phyloP scores from a whole-genome alignment of 2,113 vertebrate species.

The Gracilinanus agilis region DNA sequence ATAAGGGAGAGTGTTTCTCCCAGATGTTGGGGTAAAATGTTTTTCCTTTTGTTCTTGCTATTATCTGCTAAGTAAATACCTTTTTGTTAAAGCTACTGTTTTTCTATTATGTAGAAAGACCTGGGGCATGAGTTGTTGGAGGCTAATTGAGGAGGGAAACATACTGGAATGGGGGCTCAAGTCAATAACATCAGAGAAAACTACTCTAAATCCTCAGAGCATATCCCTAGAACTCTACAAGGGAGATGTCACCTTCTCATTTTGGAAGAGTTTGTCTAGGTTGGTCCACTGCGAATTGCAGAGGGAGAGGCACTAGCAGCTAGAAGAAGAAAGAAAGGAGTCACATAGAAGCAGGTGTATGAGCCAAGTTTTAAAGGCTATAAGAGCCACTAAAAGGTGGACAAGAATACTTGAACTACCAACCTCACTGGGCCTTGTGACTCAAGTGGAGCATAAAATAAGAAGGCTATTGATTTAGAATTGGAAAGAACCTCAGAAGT shows the following conservation, averaged over 20 bases:
- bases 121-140: too few species aligned
- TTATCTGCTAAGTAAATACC: neutral
- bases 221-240: neutral
- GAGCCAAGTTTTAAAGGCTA: neutral
- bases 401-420: neutral
- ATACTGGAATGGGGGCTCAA: neutral
- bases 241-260: neutral
- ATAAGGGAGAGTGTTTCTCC: neutral
- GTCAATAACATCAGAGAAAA: neutral
- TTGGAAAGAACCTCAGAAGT: neutral
- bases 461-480: neutral
- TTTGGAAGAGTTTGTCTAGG: neutral
- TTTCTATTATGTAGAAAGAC: neutral
- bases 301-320: neutral
- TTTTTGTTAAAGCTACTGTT: neutral
- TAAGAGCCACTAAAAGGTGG: neutral
- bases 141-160: neutral
- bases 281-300: accelerated
- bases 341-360: neutral
- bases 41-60: neutral
- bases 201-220: neutral
- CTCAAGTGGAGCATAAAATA: neutral
- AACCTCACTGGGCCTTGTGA: neutral
- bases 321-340: neutral
- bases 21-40: neutral